Percentiles rank a stretch among this genome's conserved stretches.
These are phyloP conservation scores for Parapristionchus giblindavisi DNA, from an alignment of 2,888 invertebrate species.

Conservation along the genomic window DNA sequence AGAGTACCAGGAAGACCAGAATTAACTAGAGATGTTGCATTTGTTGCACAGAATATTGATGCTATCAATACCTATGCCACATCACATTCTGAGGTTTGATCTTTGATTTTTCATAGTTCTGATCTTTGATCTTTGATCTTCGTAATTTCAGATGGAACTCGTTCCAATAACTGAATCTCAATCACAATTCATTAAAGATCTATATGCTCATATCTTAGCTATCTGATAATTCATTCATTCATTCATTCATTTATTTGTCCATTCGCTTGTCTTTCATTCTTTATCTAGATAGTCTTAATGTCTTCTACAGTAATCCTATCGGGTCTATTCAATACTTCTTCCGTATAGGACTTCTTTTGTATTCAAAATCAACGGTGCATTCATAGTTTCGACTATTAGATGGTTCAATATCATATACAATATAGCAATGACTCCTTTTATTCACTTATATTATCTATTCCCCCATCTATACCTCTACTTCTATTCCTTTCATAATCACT, in stretches of 20 bases:
- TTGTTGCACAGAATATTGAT: constrained; percentile 26
- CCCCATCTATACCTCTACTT: constrained; percentile 9
- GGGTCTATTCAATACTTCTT: background rate
- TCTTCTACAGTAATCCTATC: background rate
- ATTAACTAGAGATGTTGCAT: constrained; percentile 29
- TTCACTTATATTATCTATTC: background rate
- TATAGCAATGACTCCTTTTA: background rate
- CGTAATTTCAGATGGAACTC: constrained; percentile 24
- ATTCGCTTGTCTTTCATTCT: too few species aligned
- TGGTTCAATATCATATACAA: background rate
- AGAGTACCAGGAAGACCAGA: constrained; percentile 16
- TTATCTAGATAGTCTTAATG: too few species aligned
- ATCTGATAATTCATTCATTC: too few species aligned
- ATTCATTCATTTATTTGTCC: too few species aligned
- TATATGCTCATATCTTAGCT: constrained; percentile 28
- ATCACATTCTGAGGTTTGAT: constrained; percentile 10
- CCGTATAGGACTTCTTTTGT: background rate
- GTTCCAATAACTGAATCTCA: constrained; percentile 21
- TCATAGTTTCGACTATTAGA: constrained; percentile 1
- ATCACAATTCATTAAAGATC: constrained; percentile 27
- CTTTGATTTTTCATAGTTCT: background rate
- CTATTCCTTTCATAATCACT: background rate
- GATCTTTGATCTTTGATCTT: background rate
- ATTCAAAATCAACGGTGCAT: background rate
- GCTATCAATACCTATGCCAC: constrained; percentile 15